phyloP scores from a whole-genome alignment of 2,113 vertebrate species.

The Mastomys natalensis region DNA sequence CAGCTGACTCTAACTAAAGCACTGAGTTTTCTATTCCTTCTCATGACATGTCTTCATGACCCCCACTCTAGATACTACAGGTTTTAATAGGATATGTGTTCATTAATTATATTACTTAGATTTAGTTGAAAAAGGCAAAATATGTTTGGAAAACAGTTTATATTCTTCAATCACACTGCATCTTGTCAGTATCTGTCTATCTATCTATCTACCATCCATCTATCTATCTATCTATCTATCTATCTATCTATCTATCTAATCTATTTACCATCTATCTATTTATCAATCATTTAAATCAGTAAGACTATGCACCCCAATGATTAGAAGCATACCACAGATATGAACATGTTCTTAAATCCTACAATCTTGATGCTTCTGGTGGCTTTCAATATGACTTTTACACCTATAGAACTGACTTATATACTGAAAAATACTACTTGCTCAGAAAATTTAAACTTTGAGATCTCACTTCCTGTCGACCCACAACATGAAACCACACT shows the following conservation, averaged over 20 bases:
- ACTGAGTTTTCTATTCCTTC: neutral
- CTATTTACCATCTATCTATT: neutral
- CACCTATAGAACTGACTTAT: neutral
- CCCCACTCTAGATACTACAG: neutral
- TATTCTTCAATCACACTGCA: neutral
- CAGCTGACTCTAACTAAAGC: neutral
- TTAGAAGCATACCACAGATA: neutral
- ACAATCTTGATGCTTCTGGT: neutral
- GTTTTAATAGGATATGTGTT: neutral
- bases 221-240: neutral
- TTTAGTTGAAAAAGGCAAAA: neutral
- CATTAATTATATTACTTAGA: neutral
- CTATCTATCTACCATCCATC: neutral
- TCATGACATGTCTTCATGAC: neutral
- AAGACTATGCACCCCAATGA: neutral
- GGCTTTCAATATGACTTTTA: neutral
- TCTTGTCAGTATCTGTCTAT: neutral
- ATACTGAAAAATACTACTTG: neutral
- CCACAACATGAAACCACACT: neutral
- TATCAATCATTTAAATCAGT: slow-evolving; percentile 33
- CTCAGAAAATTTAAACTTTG: slow-evolving; percentile 9
- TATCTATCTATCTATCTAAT: neutral
- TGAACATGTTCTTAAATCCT: neutral
- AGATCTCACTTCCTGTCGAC: neutral
- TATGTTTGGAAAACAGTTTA: slow-evolving; percentile 2